phyloP scores from a whole-genome alignment of 2,888 invertebrate species.

The Athrips mouffetella region DNA sequence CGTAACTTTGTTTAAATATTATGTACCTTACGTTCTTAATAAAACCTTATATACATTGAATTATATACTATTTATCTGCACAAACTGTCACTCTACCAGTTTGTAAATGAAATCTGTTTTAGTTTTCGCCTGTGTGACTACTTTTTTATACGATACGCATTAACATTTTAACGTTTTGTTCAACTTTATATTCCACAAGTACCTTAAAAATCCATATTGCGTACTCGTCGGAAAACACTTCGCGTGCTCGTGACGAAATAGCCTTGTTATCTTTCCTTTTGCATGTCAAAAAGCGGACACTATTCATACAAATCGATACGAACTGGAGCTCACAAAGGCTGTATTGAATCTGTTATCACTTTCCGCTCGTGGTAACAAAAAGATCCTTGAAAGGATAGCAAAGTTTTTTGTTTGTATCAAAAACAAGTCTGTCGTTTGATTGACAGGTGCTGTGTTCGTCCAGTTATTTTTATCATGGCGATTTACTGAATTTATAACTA shows the following conservation, averaged over 20 bases:
- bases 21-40: no score
- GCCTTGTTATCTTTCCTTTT: slow-evolving; percentile 60
- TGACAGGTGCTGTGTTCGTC: background rate
- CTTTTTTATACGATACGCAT: no score
- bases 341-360: slow-evolving; percentile 47
- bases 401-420: background rate
- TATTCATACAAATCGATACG: slow-evolving; percentile 61
- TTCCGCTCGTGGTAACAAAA: slow-evolving; percentile 25
- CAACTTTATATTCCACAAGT: no score
- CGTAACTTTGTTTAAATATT: no score
- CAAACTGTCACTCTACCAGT: no score
- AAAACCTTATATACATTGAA: no score
- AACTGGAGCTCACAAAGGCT: slow-evolving; percentile 55
- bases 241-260: slow-evolving; percentile 54
- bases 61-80: no score
- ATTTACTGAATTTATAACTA: background rate
- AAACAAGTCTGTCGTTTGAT: background rate
- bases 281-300: slow-evolving; percentile 62
- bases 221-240: slow-evolving; percentile 28
- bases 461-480: background rate
- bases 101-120: no score
- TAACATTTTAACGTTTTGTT: no score
- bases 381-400: background rate
- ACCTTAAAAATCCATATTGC: slow-evolving; percentile 22
- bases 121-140: no score